Evolutionary conservation across 1,140 invertebrate genomes (phyloP).

Genomic region (Saccostrea glomerata): DNA sequence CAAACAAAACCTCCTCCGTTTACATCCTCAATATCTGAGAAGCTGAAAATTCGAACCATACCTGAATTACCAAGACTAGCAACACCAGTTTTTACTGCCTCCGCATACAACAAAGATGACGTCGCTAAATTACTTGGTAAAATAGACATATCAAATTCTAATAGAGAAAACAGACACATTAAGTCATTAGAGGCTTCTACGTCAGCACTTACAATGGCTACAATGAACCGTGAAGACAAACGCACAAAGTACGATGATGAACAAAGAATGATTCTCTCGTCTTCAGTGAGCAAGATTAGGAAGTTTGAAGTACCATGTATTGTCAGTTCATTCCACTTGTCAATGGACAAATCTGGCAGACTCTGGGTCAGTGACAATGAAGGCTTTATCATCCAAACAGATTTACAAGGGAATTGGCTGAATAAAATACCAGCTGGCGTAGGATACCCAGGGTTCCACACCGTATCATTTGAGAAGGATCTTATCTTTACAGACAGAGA

Average conservation of each 20-base stretch:
- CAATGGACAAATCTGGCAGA: background rate
- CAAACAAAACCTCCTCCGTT: background rate
- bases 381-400: background rate
- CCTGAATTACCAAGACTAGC: background rate
- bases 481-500: background rate
- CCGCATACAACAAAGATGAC: background rate
- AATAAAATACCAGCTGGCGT: background rate
- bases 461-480: background rate
- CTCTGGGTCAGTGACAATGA: background rate
- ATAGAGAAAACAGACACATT: background rate
- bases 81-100: background rate
- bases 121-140: background rate
- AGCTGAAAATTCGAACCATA: background rate
- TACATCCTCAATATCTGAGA: background rate
- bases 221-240: no score
- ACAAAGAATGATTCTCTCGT: background rate
- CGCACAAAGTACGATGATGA: no score
- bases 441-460: background rate
- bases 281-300: background rate
- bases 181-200: no score
- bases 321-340: background rate
- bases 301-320: background rate
- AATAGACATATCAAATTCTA: background rate
- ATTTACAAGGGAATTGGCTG: background rate
- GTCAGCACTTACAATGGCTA: no score